Conservation (phyloP, 1,140 invertebrate species). For the Oryzaephilus surinamensis region DNA sequence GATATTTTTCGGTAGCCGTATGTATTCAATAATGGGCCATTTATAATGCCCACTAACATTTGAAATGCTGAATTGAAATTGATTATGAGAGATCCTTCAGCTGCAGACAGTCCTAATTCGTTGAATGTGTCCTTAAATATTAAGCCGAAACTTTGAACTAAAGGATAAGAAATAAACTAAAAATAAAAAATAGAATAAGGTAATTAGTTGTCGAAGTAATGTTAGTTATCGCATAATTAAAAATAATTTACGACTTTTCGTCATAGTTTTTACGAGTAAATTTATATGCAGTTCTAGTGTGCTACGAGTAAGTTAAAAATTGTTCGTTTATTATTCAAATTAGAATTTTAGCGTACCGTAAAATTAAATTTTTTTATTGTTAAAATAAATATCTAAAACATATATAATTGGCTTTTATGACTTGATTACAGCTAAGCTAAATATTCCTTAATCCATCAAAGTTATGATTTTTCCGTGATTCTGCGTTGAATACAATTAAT, state of each 20-base stretch:
- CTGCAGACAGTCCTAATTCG: slow-evolving; percentile 45
- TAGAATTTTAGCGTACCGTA: no score
- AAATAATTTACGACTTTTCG: not conserved
- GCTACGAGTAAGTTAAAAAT: no score
- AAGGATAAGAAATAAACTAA: slow-evolving; percentile 49
- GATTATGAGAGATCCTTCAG: slow-evolving; percentile 52
- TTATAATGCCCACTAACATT: slow-evolving; percentile 47
- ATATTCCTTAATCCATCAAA: not conserved
- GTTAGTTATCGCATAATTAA: not conserved
- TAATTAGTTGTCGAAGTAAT: not conserved
- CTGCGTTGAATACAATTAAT: not conserved
- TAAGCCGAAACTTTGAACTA: slow-evolving; percentile 55
- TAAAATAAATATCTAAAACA: no score
- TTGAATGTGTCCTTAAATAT: slow-evolving; percentile 51
- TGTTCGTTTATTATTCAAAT: no score
- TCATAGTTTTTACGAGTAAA: not conserved
- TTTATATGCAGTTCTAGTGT: no score
- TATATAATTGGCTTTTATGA: no score
- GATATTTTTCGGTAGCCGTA: slow-evolving; percentile 55
- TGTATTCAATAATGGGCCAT: slow-evolving; percentile 51
- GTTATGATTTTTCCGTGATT: not conserved
- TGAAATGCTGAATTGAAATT: slow-evolving; percentile 54
- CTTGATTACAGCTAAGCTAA: slow-evolving; percentile 1
- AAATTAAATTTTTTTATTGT: no score
- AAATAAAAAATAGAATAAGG: no score